Conservation (phyloP, 2,797 vertebrate genomes). For the Tachyglossus aculeatus region DNA sequence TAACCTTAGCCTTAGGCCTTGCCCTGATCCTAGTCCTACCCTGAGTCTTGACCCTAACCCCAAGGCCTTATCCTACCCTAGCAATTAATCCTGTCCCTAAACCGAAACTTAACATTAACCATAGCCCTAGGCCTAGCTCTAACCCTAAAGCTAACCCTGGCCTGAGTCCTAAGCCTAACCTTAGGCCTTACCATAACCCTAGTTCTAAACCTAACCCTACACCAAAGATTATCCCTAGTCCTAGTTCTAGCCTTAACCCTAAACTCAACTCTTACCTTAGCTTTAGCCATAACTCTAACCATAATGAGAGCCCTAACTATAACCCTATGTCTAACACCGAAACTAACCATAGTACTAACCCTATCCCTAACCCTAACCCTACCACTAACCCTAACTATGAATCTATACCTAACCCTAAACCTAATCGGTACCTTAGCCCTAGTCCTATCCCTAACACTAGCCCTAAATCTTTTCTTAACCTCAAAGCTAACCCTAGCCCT, state of each 20-base stretch:
- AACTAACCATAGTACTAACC: neutral
- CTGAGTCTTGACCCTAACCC: slow-evolving; percentile 5
- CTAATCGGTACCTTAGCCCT: slow-evolving; percentile 1
- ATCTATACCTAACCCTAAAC: slow-evolving; percentile 17
- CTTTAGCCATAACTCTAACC: slow-evolving; percentile 20
- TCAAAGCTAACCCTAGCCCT: too few relatives aligned
- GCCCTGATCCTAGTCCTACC: neutral
- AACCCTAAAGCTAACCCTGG: neutral
- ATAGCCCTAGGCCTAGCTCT: neutral
- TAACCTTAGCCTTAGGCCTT: too few relatives aligned
- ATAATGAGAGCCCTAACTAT: slow-evolving; percentile 27
- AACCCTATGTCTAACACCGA: slow-evolving; percentile 26
- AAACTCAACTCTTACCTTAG: slow-evolving; percentile 15
- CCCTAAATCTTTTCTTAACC: too few relatives aligned
- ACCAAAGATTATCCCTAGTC: neutral
- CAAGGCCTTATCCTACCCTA: slow-evolving; percentile 6
- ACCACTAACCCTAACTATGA: slow-evolving; percentile 12
- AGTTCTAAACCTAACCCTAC: neutral
- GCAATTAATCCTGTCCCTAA: neutral
- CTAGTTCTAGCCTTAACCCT: neutral
- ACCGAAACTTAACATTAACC: neutral
- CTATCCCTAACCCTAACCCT: neutral
- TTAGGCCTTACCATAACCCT: neutral
- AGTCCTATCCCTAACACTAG: too few relatives aligned
- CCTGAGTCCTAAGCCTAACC: neutral